Conservation (phyloP, 1,140 invertebrate genomes). For the Achroia grisella region DNA sequence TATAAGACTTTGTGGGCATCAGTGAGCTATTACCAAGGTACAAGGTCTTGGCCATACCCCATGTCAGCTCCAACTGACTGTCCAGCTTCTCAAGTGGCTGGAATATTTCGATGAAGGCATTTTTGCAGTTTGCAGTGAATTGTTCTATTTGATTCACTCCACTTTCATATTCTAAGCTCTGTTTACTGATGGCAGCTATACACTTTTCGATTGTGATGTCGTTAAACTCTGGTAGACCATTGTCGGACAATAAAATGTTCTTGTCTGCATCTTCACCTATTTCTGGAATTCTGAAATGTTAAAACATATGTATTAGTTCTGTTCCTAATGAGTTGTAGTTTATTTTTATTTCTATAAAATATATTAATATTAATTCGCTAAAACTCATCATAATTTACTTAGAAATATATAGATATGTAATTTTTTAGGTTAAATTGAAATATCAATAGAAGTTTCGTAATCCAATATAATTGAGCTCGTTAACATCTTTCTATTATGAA, state of each 20-base stretch:
- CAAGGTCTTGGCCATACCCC: slow-evolving; percentile 88
- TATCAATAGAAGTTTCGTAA: too few relatives aligned
- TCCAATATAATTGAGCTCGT: too few relatives aligned
- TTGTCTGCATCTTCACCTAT: slow-evolving; percentile 86
- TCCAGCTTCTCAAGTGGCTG: slow-evolving; percentile 83
- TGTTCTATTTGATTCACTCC: slow-evolving; percentile 80
- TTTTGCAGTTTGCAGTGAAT: slow-evolving; percentile 66
- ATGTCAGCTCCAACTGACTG: slow-evolving; percentile 85
- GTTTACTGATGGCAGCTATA: slow-evolving; percentile 85
- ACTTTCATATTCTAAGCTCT: slow-evolving; percentile 88
- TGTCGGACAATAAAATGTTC: slow-evolving; percentile 82
- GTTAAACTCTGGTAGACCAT: slow-evolving; percentile 86
- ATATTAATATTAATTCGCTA: too few relatives aligned
- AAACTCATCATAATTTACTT: too few relatives aligned
- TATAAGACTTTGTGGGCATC: slow-evolving; percentile 85
- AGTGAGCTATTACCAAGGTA: slow-evolving; percentile 86
- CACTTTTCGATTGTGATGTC: slow-evolving; percentile 88
- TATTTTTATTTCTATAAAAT: too few relatives aligned
- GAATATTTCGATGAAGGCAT: slow-evolving; percentile 84
- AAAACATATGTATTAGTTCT: background rate
- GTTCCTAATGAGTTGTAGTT: too few relatives aligned
- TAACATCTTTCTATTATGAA: too few relatives aligned
- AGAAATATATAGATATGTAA: too few relatives aligned
- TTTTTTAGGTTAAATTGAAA: too few relatives aligned
- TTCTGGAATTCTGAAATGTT: slow-evolving; percentile 87